phyloP scores from a whole-genome alignment of 2,797 vertebrate species.

The Typhlichthys eigenmanni region DNA sequence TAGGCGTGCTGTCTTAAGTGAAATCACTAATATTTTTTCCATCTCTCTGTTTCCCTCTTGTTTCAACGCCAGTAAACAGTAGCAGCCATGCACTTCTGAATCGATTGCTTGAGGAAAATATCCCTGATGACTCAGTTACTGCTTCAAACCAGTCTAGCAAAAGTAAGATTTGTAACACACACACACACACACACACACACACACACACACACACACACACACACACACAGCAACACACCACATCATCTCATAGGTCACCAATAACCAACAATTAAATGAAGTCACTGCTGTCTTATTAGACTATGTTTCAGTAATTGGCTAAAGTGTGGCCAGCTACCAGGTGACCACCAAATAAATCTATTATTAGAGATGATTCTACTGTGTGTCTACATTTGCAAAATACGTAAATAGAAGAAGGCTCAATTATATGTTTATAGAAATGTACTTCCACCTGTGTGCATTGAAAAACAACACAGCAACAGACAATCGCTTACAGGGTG shows the following conservation, averaged over 20 bases:
- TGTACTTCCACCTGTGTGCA: too few relatives aligned
- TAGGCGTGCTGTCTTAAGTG: background rate
- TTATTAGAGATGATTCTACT: too few relatives aligned
- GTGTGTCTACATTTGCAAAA: too few relatives aligned
- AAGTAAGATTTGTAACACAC: constrained; percentile 49
- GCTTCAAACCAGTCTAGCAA: constrained; percentile 41
- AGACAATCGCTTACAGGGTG: too few relatives aligned
- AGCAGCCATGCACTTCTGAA: constrained; percentile 54
- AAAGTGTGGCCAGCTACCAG: too few relatives aligned
- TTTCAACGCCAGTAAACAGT: constrained; percentile 43
- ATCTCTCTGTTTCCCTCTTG: constrained; percentile 25
- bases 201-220: background rate
- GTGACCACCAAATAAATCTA: too few relatives aligned
- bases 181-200: background rate
- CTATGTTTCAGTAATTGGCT: too few relatives aligned
- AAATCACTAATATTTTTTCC: constrained; percentile 9
- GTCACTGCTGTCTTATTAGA: background rate
- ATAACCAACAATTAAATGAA: background rate
- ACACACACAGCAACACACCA: constrained; percentile 6
- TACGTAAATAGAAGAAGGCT: too few relatives aligned
- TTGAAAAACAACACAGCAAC: too few relatives aligned
- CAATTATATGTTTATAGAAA: too few relatives aligned
- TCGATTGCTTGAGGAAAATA: constrained; percentile 49
- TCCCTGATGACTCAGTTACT: constrained; percentile 45
- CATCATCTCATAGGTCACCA: background rate